These are phyloP conservation scores for Lepidocolaptes lacrymiger DNA, from an alignment of 2,797 vertebrate species.

Conservation along the genomic window DNA sequence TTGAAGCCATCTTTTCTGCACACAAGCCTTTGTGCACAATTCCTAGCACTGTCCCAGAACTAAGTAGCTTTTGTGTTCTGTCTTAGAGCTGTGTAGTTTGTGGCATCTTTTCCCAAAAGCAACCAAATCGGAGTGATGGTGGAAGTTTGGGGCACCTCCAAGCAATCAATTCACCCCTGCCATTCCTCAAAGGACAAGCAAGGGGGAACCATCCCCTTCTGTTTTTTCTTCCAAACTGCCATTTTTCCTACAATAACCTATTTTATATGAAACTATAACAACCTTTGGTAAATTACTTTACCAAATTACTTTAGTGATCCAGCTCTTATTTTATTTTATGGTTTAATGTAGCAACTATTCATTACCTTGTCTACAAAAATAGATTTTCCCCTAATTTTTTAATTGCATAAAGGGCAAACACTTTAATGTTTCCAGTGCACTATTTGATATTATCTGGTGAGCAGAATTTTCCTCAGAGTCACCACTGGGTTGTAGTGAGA, in stretches of 20 bases:
- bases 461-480: not conserved
- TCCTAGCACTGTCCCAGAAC: fast-evolving
- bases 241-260: not conserved
- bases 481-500: not conserved
- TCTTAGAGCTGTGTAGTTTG: not conserved
- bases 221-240: not conserved
- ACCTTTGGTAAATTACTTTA: not conserved
- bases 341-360: not conserved
- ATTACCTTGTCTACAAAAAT: not conserved
- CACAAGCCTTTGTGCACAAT: not conserved
- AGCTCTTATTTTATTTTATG: not conserved
- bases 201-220: not conserved
- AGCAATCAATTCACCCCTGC: not conserved
- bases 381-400: not conserved
- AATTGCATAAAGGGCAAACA: not conserved
- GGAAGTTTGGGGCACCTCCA: not conserved
- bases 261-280: not conserved
- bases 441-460: not conserved
- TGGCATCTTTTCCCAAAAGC: not conserved
- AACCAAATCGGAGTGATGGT: not conserved
- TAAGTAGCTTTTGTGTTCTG: not conserved
- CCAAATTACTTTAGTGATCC: not conserved
- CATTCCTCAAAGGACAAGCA: not conserved
- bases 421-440: not conserved
- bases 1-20: not conserved